phyloP scores from a whole-genome alignment of 64 coral and sea anemone genomes.

The Pocillopora verrucosa region DNA sequence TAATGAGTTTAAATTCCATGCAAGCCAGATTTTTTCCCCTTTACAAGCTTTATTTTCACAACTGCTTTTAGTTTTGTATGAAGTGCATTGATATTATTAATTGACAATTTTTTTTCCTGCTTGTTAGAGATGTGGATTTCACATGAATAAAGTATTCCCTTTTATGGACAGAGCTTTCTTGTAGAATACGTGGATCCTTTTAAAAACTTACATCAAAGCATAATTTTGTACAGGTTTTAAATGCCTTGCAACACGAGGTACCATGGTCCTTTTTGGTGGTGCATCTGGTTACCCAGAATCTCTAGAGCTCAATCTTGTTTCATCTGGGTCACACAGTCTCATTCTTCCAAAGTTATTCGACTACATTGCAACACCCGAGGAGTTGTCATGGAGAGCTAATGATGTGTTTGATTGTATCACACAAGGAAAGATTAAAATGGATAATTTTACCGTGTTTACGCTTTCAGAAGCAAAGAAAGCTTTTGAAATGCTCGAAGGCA shows the following conservation, averaged over 20 bases:
- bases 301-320: neutral
- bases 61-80: no score
- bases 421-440: slow-evolving; percentile 58
- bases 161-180: no score
- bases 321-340: slow-evolving; percentile 27
- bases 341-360: slow-evolving; percentile 18
- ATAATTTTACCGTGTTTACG: slow-evolving; percentile 37
- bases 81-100: no score
- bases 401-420: slow-evolving; percentile 64
- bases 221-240: slow-evolving; percentile 44
- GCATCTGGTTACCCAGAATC: slow-evolving; percentile 62
- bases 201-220: neutral
- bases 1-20: no score
- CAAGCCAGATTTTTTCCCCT: no score
- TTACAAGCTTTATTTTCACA: no score
- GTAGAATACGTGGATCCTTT: no score
- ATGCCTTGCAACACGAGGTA: slow-evolving; percentile 60
- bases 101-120: no score
- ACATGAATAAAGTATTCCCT: no score
- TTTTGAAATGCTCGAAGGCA: slow-evolving; percentile 56
- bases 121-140: no score
- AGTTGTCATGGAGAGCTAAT: slow-evolving; percentile 33
- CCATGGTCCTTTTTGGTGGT: slow-evolving; percentile 53
- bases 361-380: slow-evolving; percentile 30
- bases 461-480: slow-evolving; percentile 58